Percentiles rank a stretch among this genome's conserved stretches.
phyloP scores from a whole-genome alignment of 2,113 vertebrate genomes.

The Vimba vimba region DNA sequence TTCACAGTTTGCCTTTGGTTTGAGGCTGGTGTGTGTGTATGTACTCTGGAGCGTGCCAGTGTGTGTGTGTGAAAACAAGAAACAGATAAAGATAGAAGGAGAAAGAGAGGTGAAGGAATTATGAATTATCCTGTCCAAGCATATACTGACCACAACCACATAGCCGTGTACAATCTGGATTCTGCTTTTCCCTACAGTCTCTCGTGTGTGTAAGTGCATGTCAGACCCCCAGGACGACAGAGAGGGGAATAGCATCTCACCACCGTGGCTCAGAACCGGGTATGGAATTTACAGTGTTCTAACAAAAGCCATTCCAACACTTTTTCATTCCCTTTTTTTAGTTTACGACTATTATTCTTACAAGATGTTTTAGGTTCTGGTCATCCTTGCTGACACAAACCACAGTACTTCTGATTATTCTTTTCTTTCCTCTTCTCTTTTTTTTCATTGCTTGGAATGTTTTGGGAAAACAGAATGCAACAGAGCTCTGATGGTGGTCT shows the following conservation, averaged over 20 bases:
- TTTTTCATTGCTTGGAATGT: constrained; percentile 64
- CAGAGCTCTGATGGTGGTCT: constrained; percentile 67
- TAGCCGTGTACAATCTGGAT: constrained; percentile 45
- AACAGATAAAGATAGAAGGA: constrained; percentile 42
- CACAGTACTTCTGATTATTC: constrained; percentile 70
- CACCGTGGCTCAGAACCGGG: constrained; percentile 50
- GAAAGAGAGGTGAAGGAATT: constrained; percentile 35
- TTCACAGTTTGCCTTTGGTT: constrained; percentile 57
- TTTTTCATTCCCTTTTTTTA: constrained; percentile 33
- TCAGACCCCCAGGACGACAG: constrained; percentile 47
- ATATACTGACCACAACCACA: constrained; percentile 50
- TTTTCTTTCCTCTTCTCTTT: constrained; percentile 41
- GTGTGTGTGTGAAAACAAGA: constrained; percentile 36
- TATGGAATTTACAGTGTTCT: constrained; percentile 73
- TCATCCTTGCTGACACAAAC: constrained; percentile 67
- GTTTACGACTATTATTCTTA: constrained; percentile 61
- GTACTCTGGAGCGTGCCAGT: constrained; percentile 25
- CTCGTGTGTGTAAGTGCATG: constrained; percentile 33
- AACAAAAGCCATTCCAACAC: constrained; percentile 62
- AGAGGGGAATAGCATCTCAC: constrained; percentile 55
- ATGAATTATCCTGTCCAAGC: constrained; percentile 43
- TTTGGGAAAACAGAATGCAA: constrained; percentile 65
- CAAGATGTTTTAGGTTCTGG: constrained; percentile 70
- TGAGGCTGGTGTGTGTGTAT: constrained; percentile 39
- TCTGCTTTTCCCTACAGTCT: constrained; percentile 28